These are phyloP conservation scores for Spizaetus ornatus DNA, from an alignment of 2,113 vertebrate species.

Conservation along the genomic window DNA sequence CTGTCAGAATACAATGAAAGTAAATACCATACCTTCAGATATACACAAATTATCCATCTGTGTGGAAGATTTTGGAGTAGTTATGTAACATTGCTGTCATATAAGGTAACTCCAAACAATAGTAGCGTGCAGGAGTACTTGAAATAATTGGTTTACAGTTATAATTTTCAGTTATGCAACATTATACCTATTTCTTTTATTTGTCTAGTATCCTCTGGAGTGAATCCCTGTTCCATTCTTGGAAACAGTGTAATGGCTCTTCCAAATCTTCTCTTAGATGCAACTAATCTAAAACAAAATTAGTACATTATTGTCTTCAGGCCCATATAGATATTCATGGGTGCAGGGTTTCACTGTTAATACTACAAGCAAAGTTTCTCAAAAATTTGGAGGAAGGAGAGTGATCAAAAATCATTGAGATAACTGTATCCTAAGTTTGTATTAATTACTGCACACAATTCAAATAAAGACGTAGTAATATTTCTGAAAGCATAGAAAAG, in stretches of 20 bases:
- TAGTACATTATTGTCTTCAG: neutral
- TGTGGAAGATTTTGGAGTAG: conserved; percentile 15
- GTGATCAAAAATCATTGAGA: neutral
- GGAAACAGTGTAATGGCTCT: neutral
- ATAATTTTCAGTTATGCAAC: neutral
- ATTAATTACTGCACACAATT: neutral
- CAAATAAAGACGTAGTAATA: neutral
- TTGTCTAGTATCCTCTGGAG: neutral
- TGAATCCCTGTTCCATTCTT: neutral
- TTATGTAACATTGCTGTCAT: neutral
- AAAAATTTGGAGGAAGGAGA: neutral
- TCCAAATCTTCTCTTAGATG: neutral
- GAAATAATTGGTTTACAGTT: neutral
- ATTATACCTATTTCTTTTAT: neutral
- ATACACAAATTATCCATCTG: conserved; percentile 23
- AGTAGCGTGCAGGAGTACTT: neutral
- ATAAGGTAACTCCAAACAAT: neutral
- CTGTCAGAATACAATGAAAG: conserved; percentile 46
- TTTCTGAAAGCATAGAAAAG: neutral
- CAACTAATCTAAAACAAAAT: neutral
- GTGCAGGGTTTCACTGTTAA: neutral
- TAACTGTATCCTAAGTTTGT: neutral
- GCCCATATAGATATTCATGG: neutral
- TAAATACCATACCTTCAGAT: conserved; percentile 9
- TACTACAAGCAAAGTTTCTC: neutral